Base-by-base conservation (phyloP, 2,797 vertebrate genomes). In the Hyperoplus lanceolatus region DNA sequence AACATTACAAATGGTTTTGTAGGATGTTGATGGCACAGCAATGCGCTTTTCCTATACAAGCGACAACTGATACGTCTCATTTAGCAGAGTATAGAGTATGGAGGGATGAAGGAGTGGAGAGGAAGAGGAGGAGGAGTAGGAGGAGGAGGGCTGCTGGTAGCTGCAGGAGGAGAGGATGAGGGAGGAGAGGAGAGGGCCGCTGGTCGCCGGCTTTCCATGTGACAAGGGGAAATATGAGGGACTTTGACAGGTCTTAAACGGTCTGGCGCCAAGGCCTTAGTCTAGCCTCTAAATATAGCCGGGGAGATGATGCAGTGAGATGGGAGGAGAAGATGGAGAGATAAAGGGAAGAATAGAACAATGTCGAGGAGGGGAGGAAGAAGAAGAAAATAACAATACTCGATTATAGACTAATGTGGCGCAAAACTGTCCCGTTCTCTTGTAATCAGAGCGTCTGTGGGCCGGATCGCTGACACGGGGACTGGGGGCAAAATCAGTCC, bases 211-310 rank as follows among this genome's bases (percentile, higher is more conserved):
- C 91, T 94, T 91, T 96, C 94, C 96, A 96, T 96, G 96, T 97
- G 97, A 97, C 97, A 96, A 92, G 94, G 95, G 96, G 96, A 96
- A 96, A 96, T 96, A 97, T 97, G 97, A 97, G 95, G 96, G 96
- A 96, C 96, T 97, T 95, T 97, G 97, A 97, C 97, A 97, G 96
- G 95, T 97, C 97, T 97, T 97, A 97, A 98, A 97, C 96, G 96
- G 96, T 96, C 97, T 98, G 97, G 97, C 98, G 97, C 98, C 98
- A 97, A 95, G 96, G 95, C 95, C 95, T 95, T 94, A 95, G 96
- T 96, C 96, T 96, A 94, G 94, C 73, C 92, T 94, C 96, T 97
- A 97, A 96, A 97, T 97, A 96, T 97, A 97, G 97, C 90, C 89
- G 77, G 82, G 92, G 95, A 95, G 96, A 96, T 95, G 95, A 95